Conservation (phyloP, 2,113 vertebrate species). For the Carettochelys insculpta region DNA sequence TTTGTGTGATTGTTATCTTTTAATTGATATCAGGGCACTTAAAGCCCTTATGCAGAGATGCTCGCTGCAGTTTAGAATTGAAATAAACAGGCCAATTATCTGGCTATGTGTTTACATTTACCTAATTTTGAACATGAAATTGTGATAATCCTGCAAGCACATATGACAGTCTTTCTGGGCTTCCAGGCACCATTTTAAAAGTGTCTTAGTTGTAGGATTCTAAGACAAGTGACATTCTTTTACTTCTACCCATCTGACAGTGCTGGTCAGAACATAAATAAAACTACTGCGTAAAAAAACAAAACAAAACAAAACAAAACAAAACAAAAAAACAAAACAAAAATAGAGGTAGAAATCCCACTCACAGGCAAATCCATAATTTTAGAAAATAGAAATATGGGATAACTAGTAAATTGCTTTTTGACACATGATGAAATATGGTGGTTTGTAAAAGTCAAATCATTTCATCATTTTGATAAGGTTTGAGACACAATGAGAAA, state of each 20-base stretch:
- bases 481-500: no score
- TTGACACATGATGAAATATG: no score
- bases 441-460: no score
- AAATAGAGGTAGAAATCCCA: neutral
- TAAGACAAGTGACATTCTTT: neutral
- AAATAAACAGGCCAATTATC: neutral
- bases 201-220: neutral
- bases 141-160: neutral
- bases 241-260: neutral
- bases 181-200: neutral
- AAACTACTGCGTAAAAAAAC: neutral
- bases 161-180: neutral
- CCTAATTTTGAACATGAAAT: neutral
- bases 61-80: neutral
- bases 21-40: neutral
- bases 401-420: no score
- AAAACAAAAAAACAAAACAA: neutral
- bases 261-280: accelerated
- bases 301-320: neutral
- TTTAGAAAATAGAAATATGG: no score
- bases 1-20: neutral
- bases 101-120: neutral
- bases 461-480: no score
- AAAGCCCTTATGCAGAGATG: neutral
- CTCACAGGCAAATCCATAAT: neutral